These are phyloP conservation scores for Gambusia holbrooki DNA, from an alignment of 2,113 vertebrate genomes.

Conservation along the genomic window DNA sequence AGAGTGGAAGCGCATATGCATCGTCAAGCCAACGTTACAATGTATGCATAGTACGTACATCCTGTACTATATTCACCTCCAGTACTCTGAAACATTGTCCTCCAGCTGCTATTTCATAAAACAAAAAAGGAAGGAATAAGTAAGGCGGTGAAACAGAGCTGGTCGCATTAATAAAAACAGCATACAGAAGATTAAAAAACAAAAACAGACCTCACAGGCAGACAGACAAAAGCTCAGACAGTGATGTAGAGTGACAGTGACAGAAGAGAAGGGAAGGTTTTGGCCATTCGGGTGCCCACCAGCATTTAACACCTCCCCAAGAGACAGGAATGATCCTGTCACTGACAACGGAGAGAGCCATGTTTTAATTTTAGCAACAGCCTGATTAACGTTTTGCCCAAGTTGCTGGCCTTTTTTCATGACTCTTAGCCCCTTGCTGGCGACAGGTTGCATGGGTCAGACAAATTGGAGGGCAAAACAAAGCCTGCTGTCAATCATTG, in stretches of 20 bases:
- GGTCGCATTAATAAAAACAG: slow-evolving; percentile 1
- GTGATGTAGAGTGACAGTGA: slow-evolving; percentile 28
- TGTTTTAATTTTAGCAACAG: slow-evolving; percentile 42
- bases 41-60: not conserved
- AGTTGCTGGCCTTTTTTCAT: slow-evolving; percentile 20
- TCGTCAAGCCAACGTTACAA: not conserved
- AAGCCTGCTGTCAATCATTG: slow-evolving; percentile 39
- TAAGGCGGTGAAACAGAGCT: not conserved
- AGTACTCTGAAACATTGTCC: not conserved
- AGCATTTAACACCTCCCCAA: slow-evolving; percentile 14
- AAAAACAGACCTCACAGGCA: slow-evolving; percentile 11
- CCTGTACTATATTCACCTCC: not conserved
- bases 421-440: not conserved
- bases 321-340: slow-evolving; percentile 26
- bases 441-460: slow-evolving; percentile 26
- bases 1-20: slow-evolving; percentile 5
- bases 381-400: slow-evolving; percentile 37
- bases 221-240: slow-evolving; percentile 20
- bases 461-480: slow-evolving; percentile 1
- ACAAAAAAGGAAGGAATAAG: not conserved
- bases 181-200: slow-evolving; percentile 2
- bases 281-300: not conserved
- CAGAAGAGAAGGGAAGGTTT: slow-evolving; percentile 22
- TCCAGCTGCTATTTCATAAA: not conserved
- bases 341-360: not conserved